Base-by-base conservation (phyloP, 1,140 invertebrate genomes). In the Drosophila littoralis region DNA sequence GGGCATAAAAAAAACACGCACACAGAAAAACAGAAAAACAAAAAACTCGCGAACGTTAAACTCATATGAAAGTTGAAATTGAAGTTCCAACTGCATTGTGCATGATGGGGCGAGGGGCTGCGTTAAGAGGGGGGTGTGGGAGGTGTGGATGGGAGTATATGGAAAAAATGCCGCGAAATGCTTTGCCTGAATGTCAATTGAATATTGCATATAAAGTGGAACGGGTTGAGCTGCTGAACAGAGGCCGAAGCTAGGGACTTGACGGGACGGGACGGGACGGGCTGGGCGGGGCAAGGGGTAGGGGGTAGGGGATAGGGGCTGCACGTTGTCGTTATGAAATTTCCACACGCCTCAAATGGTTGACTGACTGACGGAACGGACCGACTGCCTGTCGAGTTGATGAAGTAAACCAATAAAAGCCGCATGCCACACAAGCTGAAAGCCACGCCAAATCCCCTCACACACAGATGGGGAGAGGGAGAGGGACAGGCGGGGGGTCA, bases 341-440 rank as follows among this genome's bases (percentile, higher is more conserved):
- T 84, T 84, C 81, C 73, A 74, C 81, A 84, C 81, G 81, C 73
- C 66, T 73, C 73, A 52, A 75, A 75, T 65, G 67, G 43, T 75
- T 77, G 77, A 55, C 72, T 60, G 76, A 54, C 67, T 40, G 61
- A 22, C 22, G 32, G 51, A 38, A 42, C 40, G 10, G 52, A 73
- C 13, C 28, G 35, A 35, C 68, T 81, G 74, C 63, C 64, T 83
- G 84, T 85, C 81, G 75, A 85, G 77, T 85, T 85, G 81, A 85
- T 85, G 81, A 85, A 85, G 81, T 85, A 85, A 85, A 85, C 81
- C 82, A 85, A 85, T 85, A 85, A 85, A 85, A 77, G 81, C 77
- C 61, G 78, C 78, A 80, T 80, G 78, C 77, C 78, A 66, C 57
- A 77, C 79, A 65, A 67, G 57, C 78, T 70, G 72, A 84, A 83